Base-by-base conservation (phyloP, 2,797 vertebrate species). In the Pelobates cultripes region DNA sequence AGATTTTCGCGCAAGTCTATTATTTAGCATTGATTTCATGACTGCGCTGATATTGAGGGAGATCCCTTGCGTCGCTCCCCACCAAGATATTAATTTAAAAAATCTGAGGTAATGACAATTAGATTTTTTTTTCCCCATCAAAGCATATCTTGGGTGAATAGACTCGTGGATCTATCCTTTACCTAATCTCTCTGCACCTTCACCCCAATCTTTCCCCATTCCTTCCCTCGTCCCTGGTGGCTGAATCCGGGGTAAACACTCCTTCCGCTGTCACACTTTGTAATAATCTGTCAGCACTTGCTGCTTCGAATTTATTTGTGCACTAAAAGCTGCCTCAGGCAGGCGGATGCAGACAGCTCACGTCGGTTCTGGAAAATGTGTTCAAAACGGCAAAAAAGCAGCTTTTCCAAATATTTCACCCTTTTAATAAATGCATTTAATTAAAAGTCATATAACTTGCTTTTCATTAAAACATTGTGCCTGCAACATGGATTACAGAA, bases 271-370 rank as follows among this genome's bases (percentile, higher is more conserved):
- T 92, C 89, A 88, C 86, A 44, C 89, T 80, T 91, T 91, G 89
- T 89, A 89, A 91, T 89, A 88, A 93, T 92, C 94, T 95, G 93
- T 95, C 94, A 94, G 89, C 93, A 90, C 91, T 89, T 92, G 91
- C 81, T 90, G 91, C 89, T 92, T 90, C 89, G 90, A 92, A 94
- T 94, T 94, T 94, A 94, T 95, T 95, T 92, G 90, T 92, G 92
- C 91, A 94, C 93, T 93, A 94, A 94, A 92, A 93, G 86, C 86
- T 73, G 92, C 94, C 92, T 77, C 44, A 88, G 90, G 93, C 92
- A 51, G 90, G 88, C 88, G 92, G 92, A 91, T 92, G 91, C 90
- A 94, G 93, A 89, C 91, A 64, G 87, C 91, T 90, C 88, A 80
- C 90, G 89, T n/a, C 91, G 87, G 86, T 61, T 86, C 92, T 94